Evolutionary conservation across 2,113 vertebrate species (phyloP), one percentile per base, ranked within the genome.

Genomic region (Oncorhynchus nerka): DNA sequence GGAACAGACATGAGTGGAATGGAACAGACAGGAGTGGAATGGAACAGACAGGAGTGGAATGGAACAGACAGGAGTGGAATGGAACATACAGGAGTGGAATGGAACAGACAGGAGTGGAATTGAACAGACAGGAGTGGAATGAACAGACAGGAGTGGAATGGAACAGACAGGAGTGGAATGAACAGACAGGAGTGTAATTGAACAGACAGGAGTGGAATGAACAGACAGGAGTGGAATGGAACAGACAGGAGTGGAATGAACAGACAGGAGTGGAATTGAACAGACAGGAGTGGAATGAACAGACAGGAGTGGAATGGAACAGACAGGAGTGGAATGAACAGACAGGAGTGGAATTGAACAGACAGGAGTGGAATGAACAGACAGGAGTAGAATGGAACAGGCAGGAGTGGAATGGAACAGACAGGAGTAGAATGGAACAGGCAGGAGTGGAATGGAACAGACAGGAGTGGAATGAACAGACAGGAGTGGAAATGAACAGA

Each of bases 401-500:
- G 30, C 26, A 16, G 64, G 7, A 20, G 26, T 8, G 66, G 24
- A 5, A 61, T 28, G 28, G 0, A 3, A 28, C 28, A 28, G 28
- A n/a, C n/a, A n/a, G n/a, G 28, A 28, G 28, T 3, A 2, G 28
- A 28, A 28, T 28, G 30, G 24, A 30, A 68, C 0, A 0, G 30
- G 30, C 26, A 16, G 64, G 7, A 20, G 26, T 8, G 66, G 24
- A 5, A 61, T 28, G 28, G 28, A 28, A 28, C 28, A 28, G 28
- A 28, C 28, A 28, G 28, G n/a, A n/a, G n/a, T n/a, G n/a, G n/a
- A n/a, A n/a, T 0, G 28, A 3, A 28, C 28, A 30, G 30, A 30
- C 30, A 30, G 30, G 30, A 30, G 30, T n/a, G 0, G 30, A 3
- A 30, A 4, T 30, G 4, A 32, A 64, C 0, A 0, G 30, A 49